These are phyloP conservation scores for Sympetrum striolatum DNA, from an alignment of 2,888 invertebrate genomes.

Conservation along the genomic window DNA sequence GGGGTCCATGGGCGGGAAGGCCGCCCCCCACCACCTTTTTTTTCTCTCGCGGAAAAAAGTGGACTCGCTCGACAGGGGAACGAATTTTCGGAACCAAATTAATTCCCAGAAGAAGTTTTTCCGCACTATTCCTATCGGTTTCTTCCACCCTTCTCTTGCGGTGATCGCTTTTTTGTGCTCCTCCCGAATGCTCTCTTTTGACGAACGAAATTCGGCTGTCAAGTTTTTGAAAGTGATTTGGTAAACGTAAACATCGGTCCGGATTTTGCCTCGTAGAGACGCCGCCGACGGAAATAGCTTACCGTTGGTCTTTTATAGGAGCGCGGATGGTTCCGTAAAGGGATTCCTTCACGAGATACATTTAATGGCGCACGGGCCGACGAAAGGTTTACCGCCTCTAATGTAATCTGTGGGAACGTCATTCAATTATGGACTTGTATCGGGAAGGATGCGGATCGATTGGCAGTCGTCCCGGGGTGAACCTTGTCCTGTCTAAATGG, in stretches of 20 bases:
- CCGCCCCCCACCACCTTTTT: not conserved
- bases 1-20: slow-evolving; percentile 12
- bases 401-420: not conserved
- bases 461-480: too few relatives aligned
- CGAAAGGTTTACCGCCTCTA: not conserved
- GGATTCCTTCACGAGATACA: not conserved
- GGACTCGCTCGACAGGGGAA: slow-evolving; percentile 28
- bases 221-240: not conserved
- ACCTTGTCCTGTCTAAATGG: too few relatives aligned
- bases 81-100: slow-evolving; percentile 33
- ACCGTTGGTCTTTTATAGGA: not conserved
- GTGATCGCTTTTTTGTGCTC: not conserved
- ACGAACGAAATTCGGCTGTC: not conserved
- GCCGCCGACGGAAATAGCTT: not conserved
- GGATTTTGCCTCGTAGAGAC: not conserved
- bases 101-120: slow-evolving; percentile 23
- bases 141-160: not conserved
- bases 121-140: not conserved
- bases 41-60: not conserved
- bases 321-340: not conserved
- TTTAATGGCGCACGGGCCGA: too few relatives aligned
- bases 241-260: not conserved
- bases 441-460: not conserved
- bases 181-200: not conserved
- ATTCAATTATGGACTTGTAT: not conserved